A percentile compares a stretch with the other conserved stretches of the same genome.
These are phyloP conservation scores for Montipora capitata DNA, from an alignment of 92 coral and sea anemone species.

Conservation along the genomic window DNA sequence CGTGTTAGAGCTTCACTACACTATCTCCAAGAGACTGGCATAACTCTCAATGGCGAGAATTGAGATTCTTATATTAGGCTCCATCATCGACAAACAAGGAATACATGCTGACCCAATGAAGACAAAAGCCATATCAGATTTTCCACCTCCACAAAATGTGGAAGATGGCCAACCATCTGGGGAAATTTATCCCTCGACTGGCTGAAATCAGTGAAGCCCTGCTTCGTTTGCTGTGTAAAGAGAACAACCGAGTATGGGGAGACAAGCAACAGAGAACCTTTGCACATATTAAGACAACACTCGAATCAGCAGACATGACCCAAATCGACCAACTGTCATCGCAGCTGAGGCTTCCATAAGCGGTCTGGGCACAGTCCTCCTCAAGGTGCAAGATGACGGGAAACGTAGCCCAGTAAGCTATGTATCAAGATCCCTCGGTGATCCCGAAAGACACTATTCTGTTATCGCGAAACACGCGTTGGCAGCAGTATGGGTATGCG, in stretches of 20 bases:
- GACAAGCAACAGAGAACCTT: no score
- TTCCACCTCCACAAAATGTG: no score
- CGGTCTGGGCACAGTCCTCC: background rate
- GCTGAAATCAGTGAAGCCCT: no score
- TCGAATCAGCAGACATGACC: background rate
- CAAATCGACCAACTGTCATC: background rate
- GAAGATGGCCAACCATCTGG: no score
- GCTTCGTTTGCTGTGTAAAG: no score
- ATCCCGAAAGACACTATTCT: slow-evolving; percentile 67
- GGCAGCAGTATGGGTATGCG: slow-evolving; percentile 67
- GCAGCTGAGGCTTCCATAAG: background rate
- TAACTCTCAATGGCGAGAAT: background rate
- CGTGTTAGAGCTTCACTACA: background rate
- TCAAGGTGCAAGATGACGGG: slow-evolving; percentile 1
- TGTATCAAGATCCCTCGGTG: slow-evolving; percentile 49
- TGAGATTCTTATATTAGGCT: background rate
- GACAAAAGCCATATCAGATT: background rate
- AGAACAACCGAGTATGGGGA: no score
- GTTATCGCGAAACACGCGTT: slow-evolving; percentile 68
- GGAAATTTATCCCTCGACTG: no score
- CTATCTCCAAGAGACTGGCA: background rate
- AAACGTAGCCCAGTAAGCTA: background rate
- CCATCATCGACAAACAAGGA: background rate
- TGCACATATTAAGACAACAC: background rate
- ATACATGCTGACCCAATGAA: background rate